phyloP scores from a whole-genome alignment of 2,888 invertebrate genomes.

The Aspidiotus destructor region DNA sequence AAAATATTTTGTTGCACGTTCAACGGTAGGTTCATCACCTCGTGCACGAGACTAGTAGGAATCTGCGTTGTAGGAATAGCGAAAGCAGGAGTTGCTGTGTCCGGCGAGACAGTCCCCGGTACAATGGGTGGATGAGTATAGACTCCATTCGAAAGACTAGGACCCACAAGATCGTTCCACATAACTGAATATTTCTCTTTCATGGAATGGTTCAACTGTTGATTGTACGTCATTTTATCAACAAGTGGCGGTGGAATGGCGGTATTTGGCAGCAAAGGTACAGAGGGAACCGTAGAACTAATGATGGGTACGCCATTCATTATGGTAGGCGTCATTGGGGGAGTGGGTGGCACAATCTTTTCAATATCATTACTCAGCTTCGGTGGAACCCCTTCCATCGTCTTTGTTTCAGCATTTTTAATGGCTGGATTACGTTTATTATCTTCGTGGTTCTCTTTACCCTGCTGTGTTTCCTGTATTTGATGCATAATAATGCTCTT shows the following conservation, averaged over 20 bases:
- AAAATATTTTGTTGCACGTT: slow-evolving; percentile 41
- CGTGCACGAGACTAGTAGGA: slow-evolving; percentile 12
- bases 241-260: slow-evolving; percentile 22
- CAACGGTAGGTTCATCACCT: slow-evolving; percentile 19
- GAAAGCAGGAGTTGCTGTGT: slow-evolving; percentile 12
- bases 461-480: slow-evolving; percentile 40
- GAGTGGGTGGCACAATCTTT: slow-evolving; percentile 17
- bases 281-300: slow-evolving; percentile 6
- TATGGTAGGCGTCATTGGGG: slow-evolving; percentile 10
- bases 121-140: slow-evolving; percentile 22
- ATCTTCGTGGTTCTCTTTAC: slow-evolving; percentile 34
- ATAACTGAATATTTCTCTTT: slow-evolving; percentile 11
- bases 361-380: slow-evolving; percentile 7
- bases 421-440: slow-evolving; percentile 32
- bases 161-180: slow-evolving; percentile 21
- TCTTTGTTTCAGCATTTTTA: not conserved
- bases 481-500: slow-evolving; percentile 44
- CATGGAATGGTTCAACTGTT: slow-evolving; percentile 3
- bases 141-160: not conserved
- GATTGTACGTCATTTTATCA: slow-evolving; percentile 13
- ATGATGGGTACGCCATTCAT: slow-evolving; percentile 18
- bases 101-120: slow-evolving; percentile 24
- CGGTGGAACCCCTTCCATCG: not conserved
- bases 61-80: slow-evolving; percentile 17
- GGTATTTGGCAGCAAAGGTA: slow-evolving; percentile 20